Percentiles rank a stretch among this genome's conserved stretches.
phyloP scores from a whole-genome alignment of 1,140 invertebrate species.

The Leptinotarsa undecemlineata region DNA sequence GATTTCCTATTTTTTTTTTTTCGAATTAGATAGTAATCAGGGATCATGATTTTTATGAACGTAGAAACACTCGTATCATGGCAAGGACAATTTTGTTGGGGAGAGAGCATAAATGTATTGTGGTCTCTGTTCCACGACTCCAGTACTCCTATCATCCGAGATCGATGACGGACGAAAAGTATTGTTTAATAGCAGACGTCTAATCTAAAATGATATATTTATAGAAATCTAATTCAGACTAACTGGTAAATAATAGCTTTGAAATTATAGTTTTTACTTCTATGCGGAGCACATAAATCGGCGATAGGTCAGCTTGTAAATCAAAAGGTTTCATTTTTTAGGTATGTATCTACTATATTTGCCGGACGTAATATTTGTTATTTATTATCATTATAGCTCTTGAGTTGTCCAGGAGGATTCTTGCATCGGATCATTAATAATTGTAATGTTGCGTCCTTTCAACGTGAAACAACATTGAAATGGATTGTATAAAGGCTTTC shows the following conservation, averaged over 20 bases:
- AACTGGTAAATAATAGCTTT: slow-evolving; percentile 14
- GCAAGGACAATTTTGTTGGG: too few species aligned
- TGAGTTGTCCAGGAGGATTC: neutral
- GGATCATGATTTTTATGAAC: too few species aligned
- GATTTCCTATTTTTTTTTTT: too few species aligned
- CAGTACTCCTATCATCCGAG: neutral
- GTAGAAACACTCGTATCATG: too few species aligned
- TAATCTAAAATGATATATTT: slow-evolving; percentile 2
- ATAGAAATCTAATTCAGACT: neutral
- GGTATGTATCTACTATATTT: neutral
- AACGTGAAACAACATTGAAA: neutral
- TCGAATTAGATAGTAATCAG: too few species aligned
- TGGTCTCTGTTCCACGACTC: too few species aligned
- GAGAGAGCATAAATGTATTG: neutral
- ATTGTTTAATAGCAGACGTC: neutral
- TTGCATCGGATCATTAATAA: neutral
- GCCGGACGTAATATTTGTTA: slow-evolving; percentile 6
- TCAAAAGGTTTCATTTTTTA: neutral
- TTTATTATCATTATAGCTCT: slow-evolving; percentile 11
- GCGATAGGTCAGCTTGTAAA: slow-evolving; percentile 4
- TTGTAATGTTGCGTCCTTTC: neutral
- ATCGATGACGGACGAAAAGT: neutral
- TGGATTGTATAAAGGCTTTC: too few species aligned
- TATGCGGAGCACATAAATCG: neutral
- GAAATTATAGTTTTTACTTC: slow-evolving; percentile 19